Evolutionary conservation across 2,888 invertebrate genomes (phyloP).

Genomic region (Standfussiana lucernea): DNA sequence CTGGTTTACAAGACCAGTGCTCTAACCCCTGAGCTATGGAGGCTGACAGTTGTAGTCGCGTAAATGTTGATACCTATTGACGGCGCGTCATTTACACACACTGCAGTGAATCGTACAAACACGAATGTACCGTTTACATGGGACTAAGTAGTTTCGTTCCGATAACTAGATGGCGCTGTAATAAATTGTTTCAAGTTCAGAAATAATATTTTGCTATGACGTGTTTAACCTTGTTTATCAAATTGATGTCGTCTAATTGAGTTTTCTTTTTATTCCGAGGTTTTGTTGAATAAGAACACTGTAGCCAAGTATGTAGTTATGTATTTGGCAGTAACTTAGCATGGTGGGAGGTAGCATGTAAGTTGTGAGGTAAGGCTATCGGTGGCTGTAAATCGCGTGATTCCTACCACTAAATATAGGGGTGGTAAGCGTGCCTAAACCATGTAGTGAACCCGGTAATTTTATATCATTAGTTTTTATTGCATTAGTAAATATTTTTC

Average conservation of each 20-base stretch:
- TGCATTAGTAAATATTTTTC: neutral
- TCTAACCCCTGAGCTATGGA: constrained; percentile 91
- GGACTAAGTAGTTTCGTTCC: constrained; percentile 44
- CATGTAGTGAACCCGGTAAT: constrained; percentile 5
- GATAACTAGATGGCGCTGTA: constrained; percentile 78
- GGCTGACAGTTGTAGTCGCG: constrained; percentile 76
- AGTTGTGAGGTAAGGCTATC: constrained; percentile 13
- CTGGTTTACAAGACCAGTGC: constrained; percentile 92
- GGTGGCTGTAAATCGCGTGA: constrained; percentile 44
- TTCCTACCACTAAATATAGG: constrained; percentile 32
- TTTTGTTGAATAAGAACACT: neutral
- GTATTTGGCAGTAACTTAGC: constrained; percentile 25
- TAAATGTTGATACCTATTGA: constrained; percentile 80
- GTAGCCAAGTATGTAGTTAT: neutral
- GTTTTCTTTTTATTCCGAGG: neutral
- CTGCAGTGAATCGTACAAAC: constrained; percentile 61
- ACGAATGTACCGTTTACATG: constrained; percentile 49
- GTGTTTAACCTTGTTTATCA: constrained; percentile 20
- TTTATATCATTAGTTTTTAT: constrained; percentile 1
- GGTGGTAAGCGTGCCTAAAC: constrained; percentile 37
- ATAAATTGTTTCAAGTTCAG: constrained; percentile 19
- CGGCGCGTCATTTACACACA: constrained; percentile 74
- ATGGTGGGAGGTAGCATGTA: constrained; percentile 1
- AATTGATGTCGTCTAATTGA: neutral
- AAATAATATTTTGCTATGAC: constrained; percentile 14